Evolutionary conservation across 1,140 invertebrate species (phyloP), one percentile per base, ranked within the genome.

Genomic region (Papilio dardanus): DNA sequence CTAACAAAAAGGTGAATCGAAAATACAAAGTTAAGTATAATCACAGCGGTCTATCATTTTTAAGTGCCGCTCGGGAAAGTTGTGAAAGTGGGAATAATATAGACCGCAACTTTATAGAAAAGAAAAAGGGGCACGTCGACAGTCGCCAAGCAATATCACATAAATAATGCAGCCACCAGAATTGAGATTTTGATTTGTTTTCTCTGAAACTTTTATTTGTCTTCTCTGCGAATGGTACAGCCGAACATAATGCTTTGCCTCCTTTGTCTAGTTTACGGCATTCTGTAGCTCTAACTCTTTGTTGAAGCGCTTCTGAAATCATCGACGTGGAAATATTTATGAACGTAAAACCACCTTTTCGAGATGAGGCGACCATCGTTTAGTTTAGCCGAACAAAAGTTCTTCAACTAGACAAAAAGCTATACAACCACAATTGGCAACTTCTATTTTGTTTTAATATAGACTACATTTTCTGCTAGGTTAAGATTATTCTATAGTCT

Each of bases 121-220:
- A 86, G 85, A 91, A 91, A 86, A 86, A 87, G 88, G 90, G 87
- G 77, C 68, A 79, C 80, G 80, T 69, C 82, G 85, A 86, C 86
- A 89, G 85, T 88, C 84, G 83, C 85, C 84, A 83, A 85, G 88
- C 87, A 90, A 91, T 91, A 91, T 87, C 88, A 86, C 88, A 93
- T 92, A 93, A 37, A 37, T 37, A 93, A 93, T 93, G 90, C 89
- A 92, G 80, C 85, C 83, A 86, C 71, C 82, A 86, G 88, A 91
- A 93, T 92, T 93, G 90, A 86, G 86, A 91, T 92, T 92, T 90
- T 93, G 90, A 92, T 93, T 93, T 93, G 89, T 93, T 92, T 93
- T 91, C 90, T 89, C 88, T 50, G 78, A 90, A 93, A 93, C 83
- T 92, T 93, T 92, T 91, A 86, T 89, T 88, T 89, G 86, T 87